Conservation (phyloP, 2,797 vertebrate genomes). For the Notolabrus celidotus region DNA sequence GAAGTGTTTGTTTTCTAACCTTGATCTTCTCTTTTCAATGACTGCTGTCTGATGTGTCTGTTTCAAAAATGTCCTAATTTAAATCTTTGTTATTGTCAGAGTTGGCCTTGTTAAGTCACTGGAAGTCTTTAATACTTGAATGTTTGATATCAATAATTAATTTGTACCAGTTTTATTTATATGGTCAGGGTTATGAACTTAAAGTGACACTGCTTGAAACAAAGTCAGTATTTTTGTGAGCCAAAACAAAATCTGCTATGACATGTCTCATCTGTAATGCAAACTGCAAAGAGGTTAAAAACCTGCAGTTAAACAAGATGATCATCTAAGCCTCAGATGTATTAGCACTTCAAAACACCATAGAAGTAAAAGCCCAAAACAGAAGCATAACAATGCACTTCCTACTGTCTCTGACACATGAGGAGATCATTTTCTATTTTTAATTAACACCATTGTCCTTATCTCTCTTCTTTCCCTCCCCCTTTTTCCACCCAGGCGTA, state of each 20-base stretch:
- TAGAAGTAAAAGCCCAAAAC: background rate
- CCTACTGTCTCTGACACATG: background rate
- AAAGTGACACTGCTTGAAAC: background rate
- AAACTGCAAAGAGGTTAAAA: conserved; percentile 18
- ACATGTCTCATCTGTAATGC: conserved; percentile 24
- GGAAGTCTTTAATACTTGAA: conserved; percentile 8
- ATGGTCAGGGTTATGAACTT: conserved; percentile 9
- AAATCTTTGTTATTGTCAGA: background rate
- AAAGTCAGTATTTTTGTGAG: too few species aligned
- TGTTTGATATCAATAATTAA: conserved; percentile 31
- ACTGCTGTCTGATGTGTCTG: background rate
- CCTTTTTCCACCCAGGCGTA: conserved; percentile 86
- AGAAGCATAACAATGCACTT: too few species aligned
- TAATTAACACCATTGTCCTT: conserved; percentile 3
- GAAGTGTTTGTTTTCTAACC: background rate
- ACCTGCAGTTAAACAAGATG: background rate
- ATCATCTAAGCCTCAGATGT: background rate
- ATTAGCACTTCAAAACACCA: background rate
- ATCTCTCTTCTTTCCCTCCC: background rate
- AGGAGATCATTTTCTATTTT: background rate
- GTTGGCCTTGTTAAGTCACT: background rate
- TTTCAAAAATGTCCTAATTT: conserved; percentile 1
- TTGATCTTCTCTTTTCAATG: background rate
- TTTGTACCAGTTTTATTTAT: conserved; percentile 30
- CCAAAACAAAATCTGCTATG: background rate